Base-by-base conservation (phyloP, 2,888 invertebrate species). In the Caradrina clavipalpis region DNA sequence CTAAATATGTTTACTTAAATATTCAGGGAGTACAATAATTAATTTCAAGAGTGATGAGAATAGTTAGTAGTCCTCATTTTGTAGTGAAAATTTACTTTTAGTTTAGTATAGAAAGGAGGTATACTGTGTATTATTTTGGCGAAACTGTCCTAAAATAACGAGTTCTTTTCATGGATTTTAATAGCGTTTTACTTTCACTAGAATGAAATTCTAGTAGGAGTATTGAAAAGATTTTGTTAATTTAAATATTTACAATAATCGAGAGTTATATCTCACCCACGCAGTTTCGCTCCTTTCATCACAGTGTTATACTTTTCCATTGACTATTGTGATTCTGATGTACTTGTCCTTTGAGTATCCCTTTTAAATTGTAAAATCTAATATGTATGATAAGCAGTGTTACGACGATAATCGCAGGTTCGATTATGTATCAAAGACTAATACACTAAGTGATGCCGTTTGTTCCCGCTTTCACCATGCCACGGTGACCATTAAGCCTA, bases 401-500 rank as follows among this genome's bases (percentile, higher is more conserved):
- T 61, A 8, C 6, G 7, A 39, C 3, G 51, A 22, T 62, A 62
- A 51, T 26, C 26, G 26, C 26, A 26, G 26, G 26, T 4, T 26
- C 56, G 15, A 51, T 47, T 39, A 21, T 56, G 26, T 51, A 51
- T 35, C 45, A 51, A 31, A 61, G 31, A 26, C 7, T 21, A 53
- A 35, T 35, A 8, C 8, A 35, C 35, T 57, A 58, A 54, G 54
- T 49, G 45, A 55, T 67, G n/a, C 49, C 21, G 42, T 58, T 50
- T 50, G 69, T 49, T 35, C 17, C 17, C 47, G 13, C 53, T 49
- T 58, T 57, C 22, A 47, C 26, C 21, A 47, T 15, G 7, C 7
- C 19, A 49, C n/a, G 42, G 31, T 54, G 19, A 42, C 55, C 42
- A 75, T 45, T 72, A 75, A 59, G 54, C 68, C 68, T 45, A 45